Base-by-base conservation (phyloP, 2,113 vertebrate genomes). In the Melanerpes aurifrons region DNA sequence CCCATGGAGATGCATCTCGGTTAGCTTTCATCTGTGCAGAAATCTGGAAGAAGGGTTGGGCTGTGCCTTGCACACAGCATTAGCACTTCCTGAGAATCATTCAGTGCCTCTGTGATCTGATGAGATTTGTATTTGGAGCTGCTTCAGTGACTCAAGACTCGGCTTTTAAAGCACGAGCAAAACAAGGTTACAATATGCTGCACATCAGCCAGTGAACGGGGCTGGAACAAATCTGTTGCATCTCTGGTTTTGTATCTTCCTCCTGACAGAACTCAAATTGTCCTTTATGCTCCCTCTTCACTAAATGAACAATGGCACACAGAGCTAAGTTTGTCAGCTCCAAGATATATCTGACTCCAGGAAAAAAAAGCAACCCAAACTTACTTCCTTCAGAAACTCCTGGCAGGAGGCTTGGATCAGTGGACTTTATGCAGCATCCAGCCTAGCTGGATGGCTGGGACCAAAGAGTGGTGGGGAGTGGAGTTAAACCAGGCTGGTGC, bases 131-230 rank as follows among this genome's bases (percentile, higher is more conserved):
- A 48, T 83, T 90, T 95, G 72, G 18, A 81, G 85, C 59, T 85
- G 56, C 70, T 47, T 75, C 28, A n/a, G 47, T 96, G 74, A 68
- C 31, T 53, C 80, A 92, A 95, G 84, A 63, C 61, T 58, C 26
- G 57, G 75, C 47, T 93, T 95, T 91, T 69, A 75, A 96, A 96
- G 93, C 24, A 70, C 10, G 32, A 69, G n/a, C 37, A 71, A 66
- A 82, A 94, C 12, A 85, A 81, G 71, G 77, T 77, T 82, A 90
- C 68, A 54, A 62, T 69, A 50, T 57, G 35, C 24, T 82, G 32
- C 50, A 32, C 43, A 79, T 87, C 77, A 87, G n/a, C 68, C 69
- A 78, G 72, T 32, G 71, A 89, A 71, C 13, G 75, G 63, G 63
- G 68, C 53, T 78, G 54, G 72, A 75, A 94, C 48, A 94, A 86